Conservation (phyloP, 2,113 vertebrate species). For the Ahaetulla prasina region DNA sequence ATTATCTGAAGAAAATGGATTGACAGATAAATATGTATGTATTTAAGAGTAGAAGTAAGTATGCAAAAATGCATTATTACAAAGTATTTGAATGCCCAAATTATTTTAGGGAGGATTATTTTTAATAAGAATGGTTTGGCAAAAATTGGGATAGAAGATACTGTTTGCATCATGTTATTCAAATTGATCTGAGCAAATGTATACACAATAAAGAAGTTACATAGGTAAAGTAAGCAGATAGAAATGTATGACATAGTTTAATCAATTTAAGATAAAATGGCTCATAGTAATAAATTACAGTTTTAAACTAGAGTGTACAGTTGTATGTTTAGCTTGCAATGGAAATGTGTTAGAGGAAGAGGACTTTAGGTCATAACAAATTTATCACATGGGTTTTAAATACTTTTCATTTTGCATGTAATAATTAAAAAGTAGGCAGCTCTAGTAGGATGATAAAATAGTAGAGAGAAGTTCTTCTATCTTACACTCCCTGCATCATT, state of each 20-base stretch:
- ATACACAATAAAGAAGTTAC: not conserved
- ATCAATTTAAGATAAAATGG: not conserved
- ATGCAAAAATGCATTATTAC: not conserved
- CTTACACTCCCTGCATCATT: not conserved
- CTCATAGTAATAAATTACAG: constrained; percentile 27
- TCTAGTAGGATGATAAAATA: not conserved
- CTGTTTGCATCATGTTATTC: not conserved
- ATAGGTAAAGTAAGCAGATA: not conserved
- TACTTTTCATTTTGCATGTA: not conserved
- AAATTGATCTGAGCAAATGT: not conserved
- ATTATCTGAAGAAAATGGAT: not conserved
- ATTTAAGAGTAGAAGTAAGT: not conserved
- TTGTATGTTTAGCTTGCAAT: not conserved
- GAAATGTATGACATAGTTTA: not conserved
- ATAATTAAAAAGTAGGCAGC: not conserved
- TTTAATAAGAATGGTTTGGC: not conserved
- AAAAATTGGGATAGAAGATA: not conserved
- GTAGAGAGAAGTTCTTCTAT: not conserved
- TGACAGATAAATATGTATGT: not conserved
- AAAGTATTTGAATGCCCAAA: not conserved
- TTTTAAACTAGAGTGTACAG: constrained; percentile 1
- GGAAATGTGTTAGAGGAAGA: not conserved
- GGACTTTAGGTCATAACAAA: not conserved
- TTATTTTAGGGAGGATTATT: not conserved
- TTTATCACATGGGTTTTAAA: not conserved